These are phyloP conservation scores for Agelastica alni DNA, from an alignment of 2,888 invertebrate species.

Conservation along the genomic window DNA sequence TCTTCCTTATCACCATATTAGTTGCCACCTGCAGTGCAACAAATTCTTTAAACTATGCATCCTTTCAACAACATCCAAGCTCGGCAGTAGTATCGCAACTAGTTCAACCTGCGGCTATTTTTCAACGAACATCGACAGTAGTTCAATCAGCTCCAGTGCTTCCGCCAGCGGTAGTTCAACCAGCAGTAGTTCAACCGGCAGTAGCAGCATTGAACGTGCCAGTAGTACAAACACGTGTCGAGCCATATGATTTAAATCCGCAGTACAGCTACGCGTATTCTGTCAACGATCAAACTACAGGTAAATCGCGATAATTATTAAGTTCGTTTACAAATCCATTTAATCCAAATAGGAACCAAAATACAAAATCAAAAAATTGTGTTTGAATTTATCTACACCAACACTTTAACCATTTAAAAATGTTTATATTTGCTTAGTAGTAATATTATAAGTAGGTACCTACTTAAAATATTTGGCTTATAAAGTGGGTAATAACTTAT, in stretches of 20 bases:
- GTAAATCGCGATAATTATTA: no score
- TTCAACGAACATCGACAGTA: constrained; percentile 18
- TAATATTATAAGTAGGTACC: no score
- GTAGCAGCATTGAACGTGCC: constrained; percentile 37
- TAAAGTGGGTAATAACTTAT: no score
- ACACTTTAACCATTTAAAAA: no score
- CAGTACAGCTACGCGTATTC: constrained; percentile 53
- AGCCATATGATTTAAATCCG: constrained; percentile 53
- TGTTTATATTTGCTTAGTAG: no score
- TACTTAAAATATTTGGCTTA: no score
- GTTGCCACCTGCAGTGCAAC: constrained; percentile 8
- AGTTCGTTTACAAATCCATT: no score
- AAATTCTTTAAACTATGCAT: constrained; percentile 39
- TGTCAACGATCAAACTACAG: constrained; percentile 51
- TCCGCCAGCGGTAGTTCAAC: no score
- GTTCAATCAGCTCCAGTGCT: constrained; percentile 10
- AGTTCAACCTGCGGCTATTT: constrained; percentile 5
- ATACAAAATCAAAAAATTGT: no score
- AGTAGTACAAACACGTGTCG: constrained; percentile 45
- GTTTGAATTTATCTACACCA: no score
- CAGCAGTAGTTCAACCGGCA: constrained; percentile 31
- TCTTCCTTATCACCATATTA: constrained; percentile 2
- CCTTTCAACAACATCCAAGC: constrained; percentile 43
- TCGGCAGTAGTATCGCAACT: constrained; percentile 27
- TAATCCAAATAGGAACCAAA: no score